Evolutionary conservation across 2,888 invertebrate species (phyloP).

Genomic region (Prionchulus punctatus): DNA sequence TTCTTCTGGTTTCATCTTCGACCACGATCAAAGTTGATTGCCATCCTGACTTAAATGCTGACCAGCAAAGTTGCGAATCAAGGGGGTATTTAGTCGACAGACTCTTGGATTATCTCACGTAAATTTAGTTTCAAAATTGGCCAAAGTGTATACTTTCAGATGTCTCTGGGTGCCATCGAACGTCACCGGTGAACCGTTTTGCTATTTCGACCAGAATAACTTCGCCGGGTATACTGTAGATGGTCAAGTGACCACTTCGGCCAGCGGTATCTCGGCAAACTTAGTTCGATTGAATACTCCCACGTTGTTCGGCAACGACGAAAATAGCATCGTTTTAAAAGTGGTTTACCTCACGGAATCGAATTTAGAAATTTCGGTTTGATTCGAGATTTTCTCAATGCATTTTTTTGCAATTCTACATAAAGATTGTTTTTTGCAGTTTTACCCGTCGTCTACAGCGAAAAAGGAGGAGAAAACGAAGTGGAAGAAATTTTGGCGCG

Average conservation of each 20-base stretch:
- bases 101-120: too few relatives aligned
- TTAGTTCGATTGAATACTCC: not conserved
- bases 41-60: not conserved
- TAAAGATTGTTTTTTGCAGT: too few relatives aligned
- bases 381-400: too few relatives aligned
- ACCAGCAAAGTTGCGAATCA: not conserved
- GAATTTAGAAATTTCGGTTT: not conserved
- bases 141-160: not conserved
- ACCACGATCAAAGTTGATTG: slow-evolving; percentile 1
- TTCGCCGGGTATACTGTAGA: not conserved
- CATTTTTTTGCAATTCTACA: too few relatives aligned
- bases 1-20: too few relatives aligned
- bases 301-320: not conserved
- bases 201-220: not conserved
- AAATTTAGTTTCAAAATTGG: too few relatives aligned
- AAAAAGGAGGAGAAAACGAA: not conserved
- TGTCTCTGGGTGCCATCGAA: not conserved
- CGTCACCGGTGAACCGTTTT: not conserved
- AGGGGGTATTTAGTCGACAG: too few relatives aligned
- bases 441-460: too few relatives aligned
- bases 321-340: not conserved
- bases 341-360: not conserved
- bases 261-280: not conserved
- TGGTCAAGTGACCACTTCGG: not conserved
- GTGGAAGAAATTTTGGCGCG: not conserved